These are phyloP conservation scores for Gulo gulo DNA, from an alignment of 2,113 vertebrate species.

Conservation along the genomic window DNA sequence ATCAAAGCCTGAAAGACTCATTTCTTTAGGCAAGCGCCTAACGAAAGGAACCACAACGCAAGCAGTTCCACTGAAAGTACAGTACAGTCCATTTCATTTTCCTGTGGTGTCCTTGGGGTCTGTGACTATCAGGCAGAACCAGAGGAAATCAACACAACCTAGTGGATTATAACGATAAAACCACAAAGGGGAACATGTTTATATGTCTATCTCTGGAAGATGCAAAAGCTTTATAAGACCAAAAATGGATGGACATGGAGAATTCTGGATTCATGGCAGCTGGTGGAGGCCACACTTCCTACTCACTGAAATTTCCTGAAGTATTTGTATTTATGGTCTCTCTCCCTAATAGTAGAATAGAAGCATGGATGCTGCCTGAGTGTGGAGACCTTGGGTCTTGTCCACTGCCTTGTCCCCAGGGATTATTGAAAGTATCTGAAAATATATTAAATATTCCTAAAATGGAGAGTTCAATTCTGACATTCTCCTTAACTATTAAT, in stretches of 20 bases:
- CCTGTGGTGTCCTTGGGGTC: accelerated
- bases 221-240: not conserved
- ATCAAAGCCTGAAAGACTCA: not conserved
- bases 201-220: not conserved
- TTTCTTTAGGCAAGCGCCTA: not conserved
- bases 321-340: not conserved
- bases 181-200: not conserved
- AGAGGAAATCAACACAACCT: not conserved
- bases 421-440: not conserved
- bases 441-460: not conserved
- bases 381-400: not conserved
- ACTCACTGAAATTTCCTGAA: not conserved
- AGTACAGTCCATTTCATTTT: not conserved
- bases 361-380: not conserved
- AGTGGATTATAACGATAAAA: not conserved
- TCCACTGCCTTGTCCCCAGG: not conserved
- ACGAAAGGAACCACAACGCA: not conserved
- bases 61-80: not conserved
- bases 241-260: not conserved
- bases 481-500: not conserved
- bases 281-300: not conserved
- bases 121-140: not conserved
- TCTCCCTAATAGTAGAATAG: not conserved
- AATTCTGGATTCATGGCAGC: not conserved
- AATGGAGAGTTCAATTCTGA: not conserved